phyloP scores from a whole-genome alignment of 2,888 invertebrate species.

The Poecilobothrus nobilitatus region DNA sequence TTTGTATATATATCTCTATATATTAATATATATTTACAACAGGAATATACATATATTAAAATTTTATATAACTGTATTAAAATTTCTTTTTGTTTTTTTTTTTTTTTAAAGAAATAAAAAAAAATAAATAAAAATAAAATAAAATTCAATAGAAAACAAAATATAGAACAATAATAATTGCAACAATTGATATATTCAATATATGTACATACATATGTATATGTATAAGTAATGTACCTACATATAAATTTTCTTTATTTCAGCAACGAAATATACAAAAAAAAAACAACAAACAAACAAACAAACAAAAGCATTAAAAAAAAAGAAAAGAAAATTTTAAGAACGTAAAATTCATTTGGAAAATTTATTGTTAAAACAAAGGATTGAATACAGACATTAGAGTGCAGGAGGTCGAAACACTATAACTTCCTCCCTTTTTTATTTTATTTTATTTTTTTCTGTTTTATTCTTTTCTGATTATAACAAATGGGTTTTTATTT shows the following conservation, averaged over 20 bases:
- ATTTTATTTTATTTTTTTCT: neutral
- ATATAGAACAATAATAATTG: no score
- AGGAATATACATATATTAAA: neutral
- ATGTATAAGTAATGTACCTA: neutral
- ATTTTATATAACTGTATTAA: neutral
- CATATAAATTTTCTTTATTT: neutral
- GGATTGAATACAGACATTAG: neutral
- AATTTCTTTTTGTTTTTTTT: no score
- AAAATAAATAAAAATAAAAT: no score
- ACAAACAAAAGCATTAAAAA: no score
- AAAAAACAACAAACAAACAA: no score
- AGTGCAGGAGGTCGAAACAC: conserved; percentile 6
- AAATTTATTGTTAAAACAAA: neutral
- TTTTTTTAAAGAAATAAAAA: no score
- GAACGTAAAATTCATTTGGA: neutral
- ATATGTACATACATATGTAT: neutral
- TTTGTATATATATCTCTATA: neutral
- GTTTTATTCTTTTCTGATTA: neutral
- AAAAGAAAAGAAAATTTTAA: neutral
- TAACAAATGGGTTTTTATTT: neutral
- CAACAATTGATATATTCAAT: no score
- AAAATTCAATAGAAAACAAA: no score
- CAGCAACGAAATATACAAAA: no score
- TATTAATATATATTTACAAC: neutral
- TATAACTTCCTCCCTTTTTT: neutral